Base-by-base conservation (phyloP, 2,888 invertebrate species). In the Drosophila monieri region DNA sequence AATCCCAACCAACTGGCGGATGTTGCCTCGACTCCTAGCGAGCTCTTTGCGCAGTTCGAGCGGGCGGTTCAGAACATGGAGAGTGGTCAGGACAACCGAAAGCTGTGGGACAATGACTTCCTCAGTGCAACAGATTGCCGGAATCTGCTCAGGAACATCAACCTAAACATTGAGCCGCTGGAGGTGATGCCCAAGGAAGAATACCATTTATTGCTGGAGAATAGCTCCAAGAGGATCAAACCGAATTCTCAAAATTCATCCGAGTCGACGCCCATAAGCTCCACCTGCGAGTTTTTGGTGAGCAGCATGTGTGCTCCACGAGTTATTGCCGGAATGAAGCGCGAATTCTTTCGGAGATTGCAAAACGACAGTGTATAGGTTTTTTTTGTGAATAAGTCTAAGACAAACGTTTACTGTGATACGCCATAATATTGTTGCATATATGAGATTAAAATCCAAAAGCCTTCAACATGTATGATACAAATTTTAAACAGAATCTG, bases 1-100 rank as follows among this genome's bases (percentile, higher is more conserved):
- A 95, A 95, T 92, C 95, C 95, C 32, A 95, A 95, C 91, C 95
- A 95, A 91, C 94, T 94, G 56, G 69, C 58, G 1, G 78, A 87
- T 9, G 35, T 85, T 6, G 62, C 56, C 0, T 25, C 64, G 2
- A 52, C 51, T 12, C 37, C 77, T 5, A 80, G 71, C 35, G 59
- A 57, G 0, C 75, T 87, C 0, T 85, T 80, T n/a, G 49, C 44
- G 1, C 73, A 74, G 15, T 85, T 74, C 6, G 74, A 78, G 53
- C 41, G 15, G 0, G 73, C 78, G 0, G 59, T 87, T 0, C 30
- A 74, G 5, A 61, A 53, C 23, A 30, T 30, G 21, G 72, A 76
- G 10, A 64, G 32, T 5, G 9, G 46, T 0, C 48, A 49, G 2
- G 54, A 47, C 10, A 51, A 12, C 2, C 74, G 84, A 0, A 54